Base-by-base conservation (phyloP, 1,140 invertebrate genomes). In the Paracyclopina nana region DNA sequence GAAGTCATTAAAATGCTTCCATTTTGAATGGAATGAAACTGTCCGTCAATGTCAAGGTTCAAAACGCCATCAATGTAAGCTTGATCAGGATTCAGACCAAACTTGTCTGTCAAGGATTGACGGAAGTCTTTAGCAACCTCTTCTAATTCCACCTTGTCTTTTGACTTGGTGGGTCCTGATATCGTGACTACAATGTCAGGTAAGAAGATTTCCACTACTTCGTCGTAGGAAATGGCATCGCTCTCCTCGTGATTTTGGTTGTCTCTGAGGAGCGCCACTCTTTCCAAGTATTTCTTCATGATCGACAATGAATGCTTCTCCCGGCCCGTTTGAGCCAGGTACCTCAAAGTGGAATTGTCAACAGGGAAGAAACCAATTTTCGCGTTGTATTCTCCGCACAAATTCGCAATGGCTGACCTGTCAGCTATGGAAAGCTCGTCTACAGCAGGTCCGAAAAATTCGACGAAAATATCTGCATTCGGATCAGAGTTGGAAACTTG, bases 371-470 rank as follows among this genome's bases (percentile, higher is more conserved):
- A 72, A 1, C 67, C 69, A 5, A 66, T 60, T 6, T 68, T 69
- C 14, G 70, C 70, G 27, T 70, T 70, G 46, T 70, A 72, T 58
- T 71, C 69, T 3, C 68, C 67, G 55, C 65, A 69, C 70, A 72
- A 71, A 58, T 72, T 72, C 46, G 68, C 64, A 40, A 72, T 69
- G 4, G 70, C 71, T 0, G 69, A 66, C 40, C 70, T 55, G 56
- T 72, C 70, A 49, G 70, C 69, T 18, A 72, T 67, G 42, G 63
- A 65, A 22, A 72, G 55, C 1, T 59, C 50, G 5, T 58, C 52
- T 9, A 71, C 63, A 25, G 69, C 67, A 5, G 64, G 61, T n/a
- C 70, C 70, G 55, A 68, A 72, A 56, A 72, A 72, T 57, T 72
- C 70, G 18, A 72, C 70, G 62, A 72, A 72, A 11, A 72, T 68